A percentile compares a stretch with the other conserved stretches of the same genome.
Conservation (phyloP, 1,140 invertebrate species). For the Bombyx mori region ASM3026992v2 NC_085116.1:5208501-5209000, state of each 20-base stretch:
- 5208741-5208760: conserved; percentile 36
- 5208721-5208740: conserved; percentile 48
- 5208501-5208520: conserved; percentile 53
- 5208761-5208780: conserved; percentile 37
- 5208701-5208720: conserved; percentile 53
- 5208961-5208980: conserved; percentile 37
- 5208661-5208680: conserved; percentile 34
- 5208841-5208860: conserved; percentile 43
- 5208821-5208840: conserved; percentile 43
- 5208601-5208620: conserved; percentile 37
- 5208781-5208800: conserved; percentile 42
- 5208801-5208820: conserved; percentile 43
- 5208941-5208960: conserved; percentile 20
- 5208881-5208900: conserved; percentile 32
- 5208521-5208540: conserved; percentile 48
- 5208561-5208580: conserved; percentile 46
- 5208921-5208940: conserved; percentile 11
- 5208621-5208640: conserved; percentile 40
- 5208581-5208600: conserved; percentile 39
- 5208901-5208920: conserved; percentile 26
- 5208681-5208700: conserved; percentile 44
- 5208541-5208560: conserved; percentile 53
- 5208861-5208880: conserved; percentile 29
- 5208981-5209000: conserved; percentile 42
- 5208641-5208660: conserved; percentile 59